Conservation (phyloP, 2,113 vertebrate species). For the Nipponia nippon region DNA sequence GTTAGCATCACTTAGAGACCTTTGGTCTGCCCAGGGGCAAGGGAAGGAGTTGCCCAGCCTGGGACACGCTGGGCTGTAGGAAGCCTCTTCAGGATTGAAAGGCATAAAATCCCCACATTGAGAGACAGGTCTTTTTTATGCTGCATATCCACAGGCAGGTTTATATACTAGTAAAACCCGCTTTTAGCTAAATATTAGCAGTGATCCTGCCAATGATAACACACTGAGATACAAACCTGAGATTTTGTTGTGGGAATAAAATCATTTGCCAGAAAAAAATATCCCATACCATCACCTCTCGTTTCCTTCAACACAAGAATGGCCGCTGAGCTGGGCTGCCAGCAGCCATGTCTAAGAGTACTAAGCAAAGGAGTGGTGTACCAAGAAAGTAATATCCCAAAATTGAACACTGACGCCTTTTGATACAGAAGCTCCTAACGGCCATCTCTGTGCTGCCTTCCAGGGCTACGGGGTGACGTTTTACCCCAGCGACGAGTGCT, state of each 20-base stretch:
- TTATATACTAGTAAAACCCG: background rate
- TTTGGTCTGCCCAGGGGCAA: background rate
- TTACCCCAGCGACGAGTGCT: constrained; percentile 71
- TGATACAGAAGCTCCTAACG: background rate
- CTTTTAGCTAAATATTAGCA: background rate
- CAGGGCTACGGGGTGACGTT: constrained; percentile 83
- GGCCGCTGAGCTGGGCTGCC: background rate
- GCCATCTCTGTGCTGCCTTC: background rate
- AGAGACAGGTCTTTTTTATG: background rate
- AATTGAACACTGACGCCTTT: background rate
- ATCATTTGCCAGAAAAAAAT: background rate
- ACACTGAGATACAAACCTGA: background rate
- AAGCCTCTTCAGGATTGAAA: fast-evolving
- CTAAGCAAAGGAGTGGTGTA: background rate
- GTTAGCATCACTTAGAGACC: background rate
- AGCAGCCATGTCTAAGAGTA: background rate
- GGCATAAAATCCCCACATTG: background rate
- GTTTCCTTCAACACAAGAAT: background rate
- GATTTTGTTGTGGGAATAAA: background rate
- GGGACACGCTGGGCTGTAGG: background rate
- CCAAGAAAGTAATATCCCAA: background rate
- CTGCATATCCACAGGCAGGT: background rate
- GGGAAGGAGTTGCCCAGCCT: background rate
- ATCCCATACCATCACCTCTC: background rate
- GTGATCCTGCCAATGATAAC: background rate